phyloP scores from a whole-genome alignment of 2,888 invertebrate species.

The Scelioninae gen. 2 region DNA sequence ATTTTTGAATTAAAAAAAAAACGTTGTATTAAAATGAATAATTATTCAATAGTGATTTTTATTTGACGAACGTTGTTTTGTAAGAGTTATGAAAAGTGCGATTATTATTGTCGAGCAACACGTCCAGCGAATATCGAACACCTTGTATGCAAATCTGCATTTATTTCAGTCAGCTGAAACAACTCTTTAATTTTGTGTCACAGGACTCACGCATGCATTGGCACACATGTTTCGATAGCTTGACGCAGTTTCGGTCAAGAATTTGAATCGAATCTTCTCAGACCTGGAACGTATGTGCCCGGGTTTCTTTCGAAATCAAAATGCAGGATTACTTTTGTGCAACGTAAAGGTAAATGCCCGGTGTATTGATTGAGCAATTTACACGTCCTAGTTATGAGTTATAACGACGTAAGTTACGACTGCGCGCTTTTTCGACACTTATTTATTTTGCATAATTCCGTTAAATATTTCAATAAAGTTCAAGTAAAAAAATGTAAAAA shows the following conservation, averaged over 20 bases:
- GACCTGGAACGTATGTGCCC: not conserved
- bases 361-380: slow-evolving; percentile 33
- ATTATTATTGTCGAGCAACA: slow-evolving; percentile 17
- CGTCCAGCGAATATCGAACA: slow-evolving; percentile 37
- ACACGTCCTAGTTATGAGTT: slow-evolving; percentile 34
- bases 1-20: too few species aligned
- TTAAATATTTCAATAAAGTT: too few species aligned
- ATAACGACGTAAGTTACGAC: slow-evolving; percentile 11
- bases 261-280: slow-evolving; percentile 24
- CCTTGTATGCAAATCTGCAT: slow-evolving; percentile 45
- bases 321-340: slow-evolving; percentile 18
- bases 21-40: too few species aligned
- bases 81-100: not conserved
- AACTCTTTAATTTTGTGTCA: slow-evolving; percentile 33
- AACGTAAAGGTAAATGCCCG: slow-evolving; percentile 28
- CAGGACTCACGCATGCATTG: slow-evolving; percentile 5
- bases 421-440: slow-evolving; percentile 6
- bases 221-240: slow-evolving; percentile 23
- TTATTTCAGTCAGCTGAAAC: slow-evolving; percentile 39
- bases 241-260: slow-evolving; percentile 29
- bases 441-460: too few species aligned
- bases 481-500: too few species aligned
- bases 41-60: too few species aligned
- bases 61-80: too few species aligned
- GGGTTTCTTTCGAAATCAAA: slow-evolving; percentile 13